phyloP scores from a whole-genome alignment of 2,113 vertebrate species.

The Zosterops hypoxanthus region DNA sequence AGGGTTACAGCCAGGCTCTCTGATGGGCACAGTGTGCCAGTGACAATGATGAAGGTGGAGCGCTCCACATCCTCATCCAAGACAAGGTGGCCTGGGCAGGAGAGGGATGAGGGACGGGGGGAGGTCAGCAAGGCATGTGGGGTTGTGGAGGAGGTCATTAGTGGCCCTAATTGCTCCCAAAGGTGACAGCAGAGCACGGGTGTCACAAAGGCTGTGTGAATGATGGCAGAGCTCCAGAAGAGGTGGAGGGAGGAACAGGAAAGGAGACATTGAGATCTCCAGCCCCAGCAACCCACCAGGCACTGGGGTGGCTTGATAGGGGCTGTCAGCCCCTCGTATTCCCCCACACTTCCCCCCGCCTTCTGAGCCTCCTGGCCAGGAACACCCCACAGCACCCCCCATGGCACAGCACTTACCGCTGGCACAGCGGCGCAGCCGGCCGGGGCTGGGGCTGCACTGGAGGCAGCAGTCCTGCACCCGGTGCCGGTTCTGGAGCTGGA shows the following conservation, averaged over 20 bases:
- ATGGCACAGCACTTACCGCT: constrained; percentile 13
- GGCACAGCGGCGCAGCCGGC: constrained; percentile 78
- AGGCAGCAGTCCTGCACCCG: constrained; percentile 85
- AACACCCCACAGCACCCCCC: rapidly evolving
- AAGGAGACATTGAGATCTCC: neutral
- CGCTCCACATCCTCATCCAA: constrained; percentile 88
- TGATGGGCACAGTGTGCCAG: constrained; percentile 81
- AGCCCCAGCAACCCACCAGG: neutral
- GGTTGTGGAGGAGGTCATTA: neutral
- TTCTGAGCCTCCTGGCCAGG: neutral
- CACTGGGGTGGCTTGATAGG: neutral
- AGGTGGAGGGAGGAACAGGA: neutral
- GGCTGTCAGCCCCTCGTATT: neutral
- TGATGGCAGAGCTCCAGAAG: neutral
- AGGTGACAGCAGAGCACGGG: neutral
- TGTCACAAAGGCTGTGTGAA: rapidly evolving
- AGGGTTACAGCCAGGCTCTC: constrained; percentile 87
- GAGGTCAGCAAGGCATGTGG: rapidly evolving
- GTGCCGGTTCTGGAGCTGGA: constrained; percentile 86
- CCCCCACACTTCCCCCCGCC: neutral
- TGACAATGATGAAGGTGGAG: constrained; percentile 86
- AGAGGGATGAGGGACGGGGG: neutral
- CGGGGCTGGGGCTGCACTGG: constrained; percentile 70
- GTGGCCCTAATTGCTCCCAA: neutral
- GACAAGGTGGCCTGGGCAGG: constrained; percentile 87